Base-by-base conservation (phyloP, 1,140 invertebrate species). In the Babylonia areolata region DNA sequence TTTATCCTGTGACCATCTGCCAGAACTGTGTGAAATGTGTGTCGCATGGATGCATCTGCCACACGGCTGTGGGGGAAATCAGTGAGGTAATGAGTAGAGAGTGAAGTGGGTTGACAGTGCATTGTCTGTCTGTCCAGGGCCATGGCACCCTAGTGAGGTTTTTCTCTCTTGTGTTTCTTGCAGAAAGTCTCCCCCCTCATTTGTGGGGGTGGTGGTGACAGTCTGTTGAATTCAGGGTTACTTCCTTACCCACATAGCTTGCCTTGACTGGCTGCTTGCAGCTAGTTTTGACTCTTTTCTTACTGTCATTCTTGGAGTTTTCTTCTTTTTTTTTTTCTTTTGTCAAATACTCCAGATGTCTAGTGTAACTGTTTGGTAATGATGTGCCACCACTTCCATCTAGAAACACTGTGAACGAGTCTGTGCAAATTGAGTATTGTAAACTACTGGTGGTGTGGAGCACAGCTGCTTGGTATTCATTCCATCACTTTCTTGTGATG, bases 401-500 rank as follows among this genome's bases (percentile, higher is more conserved):
- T 23, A 64, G 5, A 64, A 23, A n/a, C 58, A 20, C 58, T 5
- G 58, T 23, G 28, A 64, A 64, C 28, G 5, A 11, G 15, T 64
- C 58, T 64, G 20, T 23, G 58, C 58, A 64, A 64, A 23, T 6
- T 64, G 58, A 64, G 6, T 23, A 28, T 64, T 12, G 28, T 64
- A n/a, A 12, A 23, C 28, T 20, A 64, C 28, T n/a, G 28, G 58
- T 64, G 58, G 28, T 64, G 15, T 64, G 58, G 28, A 64, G 58
- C 58, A 64, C 58, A 64, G 58, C 58, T 64, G 58, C 58, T n/a
- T 64, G 58, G 58, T 64, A 64, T 64, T 64, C 58, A 64, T 64
- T 64, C 58, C 58, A 64, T 64, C 58, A 64, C 58, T 64, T 64
- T 64, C 28, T 5, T 64, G 15, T 23, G 15, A 23, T 64, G 58